Base-by-base conservation (phyloP, 2,797 vertebrate genomes). In the Sebastes kiyomatsui region DNA sequence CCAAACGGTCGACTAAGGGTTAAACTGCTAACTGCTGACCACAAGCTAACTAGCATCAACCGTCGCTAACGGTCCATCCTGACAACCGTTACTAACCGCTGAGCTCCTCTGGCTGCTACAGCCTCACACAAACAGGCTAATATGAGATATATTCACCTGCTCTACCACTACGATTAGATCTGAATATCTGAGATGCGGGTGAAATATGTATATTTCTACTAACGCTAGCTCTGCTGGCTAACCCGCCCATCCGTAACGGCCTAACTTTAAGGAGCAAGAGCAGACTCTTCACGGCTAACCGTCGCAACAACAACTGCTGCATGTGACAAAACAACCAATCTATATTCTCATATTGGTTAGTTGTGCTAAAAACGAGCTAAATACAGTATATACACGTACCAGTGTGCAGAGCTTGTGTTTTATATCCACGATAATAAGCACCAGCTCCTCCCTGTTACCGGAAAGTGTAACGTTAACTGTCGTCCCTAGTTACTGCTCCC, bases 401-500 rank as follows among this genome's bases (percentile, higher is more conserved):
- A 75, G 86, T 84, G 5, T 22, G 56, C 12, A 70, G 18, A 62
- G 33, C 72, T 54, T 20, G 60, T 82, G 16, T 81, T 81, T 73
- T 79, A 55, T 78, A 60, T 84, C 75, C 64, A 49, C 62, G 82
- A 66, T 49, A 71, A 42, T n/a, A 52, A 64, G 10, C 25, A n/a
- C 5, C 77, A 69, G 33, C 79, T 72, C 82, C 79, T 81, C 79
- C 81, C 72, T 67, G 70, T 69, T 46, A 85, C 72, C 85, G 28
- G 93, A 87, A 93, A 90, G 84, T 82, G 8, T 32, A 64, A n/a
- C 65, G 42, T 65, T 20, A 11, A 76, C 52, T 28, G 52, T 70
- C 62, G 42, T 14, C 16, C 4, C 46, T 22, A 30, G 18, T 52
- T 52, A n/a, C 2, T 27, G 55, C 35, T 73, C 7, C 30, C 71